Percentiles rank a stretch among this genome's conserved stretches.
Evolutionary conservation across 2,113 vertebrate genomes (phyloP).

Genomic region (Orthonyx spaldingii): DNA sequence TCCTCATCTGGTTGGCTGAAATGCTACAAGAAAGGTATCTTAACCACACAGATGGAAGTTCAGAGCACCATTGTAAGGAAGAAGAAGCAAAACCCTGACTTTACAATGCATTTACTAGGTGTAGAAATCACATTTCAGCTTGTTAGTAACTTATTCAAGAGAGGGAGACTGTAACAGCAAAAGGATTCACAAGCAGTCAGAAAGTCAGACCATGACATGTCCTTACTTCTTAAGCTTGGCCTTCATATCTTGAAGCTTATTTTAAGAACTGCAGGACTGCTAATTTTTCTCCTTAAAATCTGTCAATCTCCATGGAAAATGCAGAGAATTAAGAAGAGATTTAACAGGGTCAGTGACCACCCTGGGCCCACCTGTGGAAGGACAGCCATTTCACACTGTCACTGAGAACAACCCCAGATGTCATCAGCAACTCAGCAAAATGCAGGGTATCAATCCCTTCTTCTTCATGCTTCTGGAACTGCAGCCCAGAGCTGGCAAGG

Average conservation of each 20-base stretch:
- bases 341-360: background rate
- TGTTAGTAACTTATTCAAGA: background rate
- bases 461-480: constrained; percentile 97
- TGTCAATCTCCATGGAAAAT: background rate
- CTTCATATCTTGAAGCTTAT: background rate
- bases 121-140: background rate
- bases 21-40: background rate
- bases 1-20: background rate
- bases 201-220: background rate
- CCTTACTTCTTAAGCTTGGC: background rate
- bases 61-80: background rate
- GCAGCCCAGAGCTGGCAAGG: constrained; percentile 94
- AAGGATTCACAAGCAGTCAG: background rate
- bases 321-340: background rate
- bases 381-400: constrained; percentile 98
- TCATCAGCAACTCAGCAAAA: constrained; percentile 97
- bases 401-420: constrained; percentile 93
- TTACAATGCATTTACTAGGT: background rate
- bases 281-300: background rate
- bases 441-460: constrained; percentile 96
- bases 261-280: background rate
- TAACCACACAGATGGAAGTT: background rate
- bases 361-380: constrained; percentile 87
- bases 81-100: background rate
- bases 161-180: background rate